Evolutionary conservation across 2,797 vertebrate species (phyloP).

Genomic region (Enteromius afrohamiltoni): DNA sequence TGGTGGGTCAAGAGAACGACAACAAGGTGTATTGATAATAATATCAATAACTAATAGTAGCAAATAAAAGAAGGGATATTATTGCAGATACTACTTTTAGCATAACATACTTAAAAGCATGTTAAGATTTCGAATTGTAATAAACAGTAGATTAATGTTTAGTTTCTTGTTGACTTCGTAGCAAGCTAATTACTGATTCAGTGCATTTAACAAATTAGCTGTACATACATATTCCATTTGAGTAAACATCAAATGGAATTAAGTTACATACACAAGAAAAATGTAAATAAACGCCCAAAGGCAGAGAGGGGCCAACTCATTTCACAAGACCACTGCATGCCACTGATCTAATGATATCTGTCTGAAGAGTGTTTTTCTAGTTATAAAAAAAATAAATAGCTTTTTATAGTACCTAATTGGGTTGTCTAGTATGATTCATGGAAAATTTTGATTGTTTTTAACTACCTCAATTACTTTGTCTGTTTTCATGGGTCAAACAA

Average conservation of each 20-base stretch:
- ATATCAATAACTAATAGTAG: neutral
- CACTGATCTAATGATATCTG: neutral
- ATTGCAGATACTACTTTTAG: neutral
- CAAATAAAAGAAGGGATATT: neutral
- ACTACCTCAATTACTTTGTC: constrained; percentile 7
- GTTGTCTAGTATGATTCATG: constrained; percentile 26
- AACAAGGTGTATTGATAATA: neutral
- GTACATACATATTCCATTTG: too few relatives aligned
- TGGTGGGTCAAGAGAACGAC: neutral
- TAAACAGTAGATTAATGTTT: neutral
- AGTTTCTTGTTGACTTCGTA: neutral
- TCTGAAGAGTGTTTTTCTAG: neutral
- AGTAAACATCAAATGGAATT: neutral
- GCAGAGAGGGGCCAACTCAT: neutral
- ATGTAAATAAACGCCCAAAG: neutral
- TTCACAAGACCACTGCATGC: neutral
- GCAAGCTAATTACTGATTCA: neutral
- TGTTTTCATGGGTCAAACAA: constrained; percentile 23
- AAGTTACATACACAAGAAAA: neutral
- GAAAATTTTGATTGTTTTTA: neutral
- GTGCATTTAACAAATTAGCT: neutral
- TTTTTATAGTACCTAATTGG: neutral
- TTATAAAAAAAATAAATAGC: neutral
- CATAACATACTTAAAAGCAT: neutral
- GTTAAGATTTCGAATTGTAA: neutral